Conservation (phyloP, 2,113 vertebrate genomes). For the Sula dactylatra region DNA sequence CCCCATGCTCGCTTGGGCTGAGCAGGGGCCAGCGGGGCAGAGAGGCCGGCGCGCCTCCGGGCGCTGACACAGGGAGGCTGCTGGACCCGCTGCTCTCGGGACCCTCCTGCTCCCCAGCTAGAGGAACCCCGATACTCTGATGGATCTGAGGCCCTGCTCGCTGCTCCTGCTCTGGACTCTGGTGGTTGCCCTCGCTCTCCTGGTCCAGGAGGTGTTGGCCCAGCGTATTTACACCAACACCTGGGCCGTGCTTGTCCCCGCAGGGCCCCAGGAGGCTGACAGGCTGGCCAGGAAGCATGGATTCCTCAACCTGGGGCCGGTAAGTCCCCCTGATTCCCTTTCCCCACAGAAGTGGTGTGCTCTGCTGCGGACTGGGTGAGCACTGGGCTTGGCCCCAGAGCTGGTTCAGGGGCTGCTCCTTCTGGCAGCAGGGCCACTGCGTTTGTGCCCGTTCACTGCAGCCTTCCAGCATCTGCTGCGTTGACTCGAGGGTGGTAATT, state of each 20-base stretch:
- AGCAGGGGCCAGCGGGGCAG: not conserved
- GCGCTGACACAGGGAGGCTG: not conserved
- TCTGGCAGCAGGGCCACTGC: not conserved
- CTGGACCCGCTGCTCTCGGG: not conserved
- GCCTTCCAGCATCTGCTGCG: not conserved
- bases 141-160: slow-evolving; percentile 76
- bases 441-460: not conserved
- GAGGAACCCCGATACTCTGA: slow-evolving; percentile 46
- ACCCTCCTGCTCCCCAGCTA: not conserved
- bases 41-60: not conserved
- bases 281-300: slow-evolving; percentile 87
- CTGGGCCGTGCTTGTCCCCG: slow-evolving; percentile 87
- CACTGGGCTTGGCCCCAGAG: rapidly evolving
- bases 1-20: not conserved
- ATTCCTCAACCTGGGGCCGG: slow-evolving; percentile 88
- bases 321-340: slow-evolving; percentile 61
- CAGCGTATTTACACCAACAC: slow-evolving; percentile 89
- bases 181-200: slow-evolving; percentile 75
- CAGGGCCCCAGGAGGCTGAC: slow-evolving; percentile 83
- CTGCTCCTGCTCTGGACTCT: slow-evolving; percentile 77
- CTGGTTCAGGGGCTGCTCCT: not conserved
- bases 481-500: not conserved
- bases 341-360: rapidly evolving
- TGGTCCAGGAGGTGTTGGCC: slow-evolving; percentile 64
- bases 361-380: not conserved